Conservation (phyloP, 2,797 vertebrate species). For the Melanotaenia parkinsoni region DNA sequence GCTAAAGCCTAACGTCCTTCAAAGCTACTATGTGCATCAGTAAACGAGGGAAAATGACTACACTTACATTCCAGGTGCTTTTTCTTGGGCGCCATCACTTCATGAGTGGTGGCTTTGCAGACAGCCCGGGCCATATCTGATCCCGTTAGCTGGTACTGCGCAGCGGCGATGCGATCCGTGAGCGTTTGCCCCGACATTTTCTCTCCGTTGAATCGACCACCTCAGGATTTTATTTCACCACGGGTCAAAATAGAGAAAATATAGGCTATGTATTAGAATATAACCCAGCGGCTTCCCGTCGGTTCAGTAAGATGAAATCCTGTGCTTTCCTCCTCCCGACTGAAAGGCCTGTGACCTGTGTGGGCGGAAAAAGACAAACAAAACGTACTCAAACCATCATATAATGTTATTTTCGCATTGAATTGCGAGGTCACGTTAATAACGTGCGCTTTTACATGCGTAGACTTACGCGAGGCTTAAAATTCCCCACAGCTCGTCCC, state of each 20-base stretch:
- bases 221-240: constrained; percentile 66
- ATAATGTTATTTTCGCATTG: constrained; percentile 18
- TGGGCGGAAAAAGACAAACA: constrained; percentile 45
- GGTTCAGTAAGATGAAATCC: constrained; percentile 31
- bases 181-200: constrained; percentile 99
- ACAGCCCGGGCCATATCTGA: constrained; percentile 97
- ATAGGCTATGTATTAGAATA: constrained; percentile 7
- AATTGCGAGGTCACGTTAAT: constrained; percentile 45
- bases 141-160: constrained; percentile 99
- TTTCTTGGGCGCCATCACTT: constrained; percentile 99
- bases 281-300: constrained; percentile 37
- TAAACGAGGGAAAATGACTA: constrained; percentile 12
- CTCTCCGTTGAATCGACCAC: constrained; percentile 70
- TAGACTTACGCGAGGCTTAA: constrained; percentile 77
- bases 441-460: constrained; percentile 44
- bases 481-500: constrained; percentile 66
- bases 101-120: constrained; percentile 99
- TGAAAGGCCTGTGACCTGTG: constrained; percentile 71
- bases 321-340: constrained; percentile 41
- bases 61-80: constrained; percentile 99
- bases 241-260: constrained; percentile 20
- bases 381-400: constrained; percentile 23
- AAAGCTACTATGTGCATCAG: constrained; percentile 10
- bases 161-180: constrained; percentile 99
- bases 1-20: background rate